A percentile compares a stretch with the other conserved stretches of the same genome.
Conservation (phyloP, 2,113 vertebrate genomes). For the Notarius lentiginosus region DNA sequence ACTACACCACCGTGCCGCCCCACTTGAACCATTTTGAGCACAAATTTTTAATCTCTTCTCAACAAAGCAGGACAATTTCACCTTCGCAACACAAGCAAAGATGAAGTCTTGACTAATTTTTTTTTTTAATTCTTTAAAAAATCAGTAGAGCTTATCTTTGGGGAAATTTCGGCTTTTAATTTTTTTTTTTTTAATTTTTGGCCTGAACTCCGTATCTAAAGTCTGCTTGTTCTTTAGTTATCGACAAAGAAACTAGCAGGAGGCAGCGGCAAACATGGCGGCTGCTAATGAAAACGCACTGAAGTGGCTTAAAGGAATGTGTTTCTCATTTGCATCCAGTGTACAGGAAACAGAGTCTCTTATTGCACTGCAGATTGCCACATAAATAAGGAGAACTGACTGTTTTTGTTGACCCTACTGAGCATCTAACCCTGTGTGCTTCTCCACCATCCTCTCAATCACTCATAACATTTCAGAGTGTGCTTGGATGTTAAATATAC, state of each 20-base stretch:
- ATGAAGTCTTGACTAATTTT: neutral
- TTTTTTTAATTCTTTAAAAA: neutral
- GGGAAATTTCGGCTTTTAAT: neutral
- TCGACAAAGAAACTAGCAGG: constrained; percentile 6
- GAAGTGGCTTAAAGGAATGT: constrained; percentile 19
- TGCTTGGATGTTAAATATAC: neutral
- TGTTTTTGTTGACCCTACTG: neutral
- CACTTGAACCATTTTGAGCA: neutral
- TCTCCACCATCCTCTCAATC: neutral
- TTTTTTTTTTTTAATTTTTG: neutral
- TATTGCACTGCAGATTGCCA: neutral
- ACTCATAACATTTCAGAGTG: neutral
- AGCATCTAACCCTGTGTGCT: neutral
- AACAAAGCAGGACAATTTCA: neutral
- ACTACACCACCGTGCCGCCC: too few relatives aligned
- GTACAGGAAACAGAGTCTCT: constrained; percentile 5
- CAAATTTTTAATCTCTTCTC: neutral
- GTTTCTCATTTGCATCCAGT: constrained; percentile 15
- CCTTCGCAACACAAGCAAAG: too few relatives aligned
- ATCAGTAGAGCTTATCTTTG: neutral
- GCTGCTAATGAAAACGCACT: constrained; percentile 27
- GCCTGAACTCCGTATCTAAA: neutral
- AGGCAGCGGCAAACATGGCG: neutral
- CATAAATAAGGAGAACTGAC: neutral
- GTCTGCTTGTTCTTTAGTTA: constrained; percentile 16